Base-by-base conservation (phyloP, 1,140 invertebrate species). In the Spodoptera frugiperda region DNA sequence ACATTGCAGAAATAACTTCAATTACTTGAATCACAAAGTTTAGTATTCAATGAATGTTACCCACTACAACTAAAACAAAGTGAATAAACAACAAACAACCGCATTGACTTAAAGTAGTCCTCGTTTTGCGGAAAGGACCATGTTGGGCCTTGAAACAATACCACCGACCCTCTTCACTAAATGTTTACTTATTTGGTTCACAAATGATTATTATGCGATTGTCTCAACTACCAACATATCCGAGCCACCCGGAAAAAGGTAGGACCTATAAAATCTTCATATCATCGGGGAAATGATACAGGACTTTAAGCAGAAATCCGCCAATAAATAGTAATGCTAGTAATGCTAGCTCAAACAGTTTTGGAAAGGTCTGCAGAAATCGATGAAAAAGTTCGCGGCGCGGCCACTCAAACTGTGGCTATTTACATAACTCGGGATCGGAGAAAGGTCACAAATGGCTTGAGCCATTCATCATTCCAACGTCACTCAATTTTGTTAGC, bases 401-500 rank as follows among this genome's bases (percentile, higher is more conserved):
- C 63, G 72, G 59, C 59, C 21, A 49, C 63, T 44, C 33, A 30
- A 73, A 46, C 19, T 44, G 30, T 19, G 59, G 33, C 10, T 63
- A 82, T 82, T 79, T 82, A 79, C 77, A 82, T 82, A 82, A 77
- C 68, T 78, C 9, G 48, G 53, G 57, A 49, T 70, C 53, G 63
- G 54, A 44, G 71, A 77, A 74, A 82, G 80, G 78, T 82, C 80
- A 82, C 75, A 76, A 82, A 79, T 74, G 75, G 80, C 78, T 76
- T 30, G 44, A 44, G 71, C 76, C 80, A 79, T 82, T 82, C 80
- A 78, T 82, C 80, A 82, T 79, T 79, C 77, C 67, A 77, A 76
- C 72, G 74, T 79, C 80, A 82, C 73, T 82, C 80, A 77, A 82
- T 79, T 82, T 82, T 79, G 75, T 79, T 77, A 82, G 78, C 70